phyloP scores from a whole-genome alignment of 2,113 vertebrate genomes.

The Ictalurus furcatus region DNA sequence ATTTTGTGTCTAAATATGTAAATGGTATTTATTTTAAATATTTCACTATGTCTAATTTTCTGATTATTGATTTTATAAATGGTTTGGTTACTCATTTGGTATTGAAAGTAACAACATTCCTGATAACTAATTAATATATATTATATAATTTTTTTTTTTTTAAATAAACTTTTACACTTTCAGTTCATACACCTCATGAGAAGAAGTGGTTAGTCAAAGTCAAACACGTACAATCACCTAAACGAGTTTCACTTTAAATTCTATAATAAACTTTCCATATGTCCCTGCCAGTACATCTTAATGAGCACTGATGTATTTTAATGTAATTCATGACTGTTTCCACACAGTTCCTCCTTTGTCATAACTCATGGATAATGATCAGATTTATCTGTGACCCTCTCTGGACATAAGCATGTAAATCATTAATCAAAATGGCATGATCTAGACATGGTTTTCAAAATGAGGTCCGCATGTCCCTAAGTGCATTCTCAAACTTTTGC shows the following conservation, averaged over 20 bases:
- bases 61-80: not conserved
- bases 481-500: too few species aligned
- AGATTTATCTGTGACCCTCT: not conserved
- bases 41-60: not conserved
- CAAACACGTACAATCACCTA: not conserved
- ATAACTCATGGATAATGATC: conserved; percentile 42
- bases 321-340: conserved; percentile 63
- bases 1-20: conserved; percentile 7
- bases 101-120: conserved; percentile 50
- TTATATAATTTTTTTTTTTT: conserved; percentile 43
- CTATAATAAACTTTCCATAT: not conserved
- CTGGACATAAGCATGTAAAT: not conserved
- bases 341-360: conserved; percentile 40
- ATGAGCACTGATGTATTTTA: conserved; percentile 63
- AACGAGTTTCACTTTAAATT: not conserved
- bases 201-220: not conserved
- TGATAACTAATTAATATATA: not conserved
- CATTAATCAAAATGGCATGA: not conserved
- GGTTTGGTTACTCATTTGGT: conserved; percentile 1
- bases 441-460: not conserved
- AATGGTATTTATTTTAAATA: conserved; percentile 22
- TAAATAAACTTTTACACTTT: conserved; percentile 63
- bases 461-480: not conserved
- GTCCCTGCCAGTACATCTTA: not conserved
- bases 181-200: conserved; percentile 14